Conservation (phyloP, 2,888 invertebrate species). For the Bhutanitis thaidina region DNA sequence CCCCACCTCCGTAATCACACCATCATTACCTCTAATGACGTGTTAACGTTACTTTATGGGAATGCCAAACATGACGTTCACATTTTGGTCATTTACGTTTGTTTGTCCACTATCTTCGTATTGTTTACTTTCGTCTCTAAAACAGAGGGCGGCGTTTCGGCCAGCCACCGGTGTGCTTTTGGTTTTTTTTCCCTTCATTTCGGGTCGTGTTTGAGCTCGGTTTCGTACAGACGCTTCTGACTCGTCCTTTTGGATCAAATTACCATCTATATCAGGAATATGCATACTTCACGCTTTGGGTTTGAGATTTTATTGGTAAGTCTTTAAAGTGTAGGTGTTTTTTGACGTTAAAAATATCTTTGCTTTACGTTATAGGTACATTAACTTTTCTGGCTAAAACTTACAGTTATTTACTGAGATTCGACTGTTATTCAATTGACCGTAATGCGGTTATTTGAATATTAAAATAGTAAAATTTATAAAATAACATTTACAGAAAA, state of each 20-base stretch:
- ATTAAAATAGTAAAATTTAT: no score
- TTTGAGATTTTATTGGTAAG: neutral
- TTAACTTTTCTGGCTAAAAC: no score
- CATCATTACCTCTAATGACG: slow-evolving; percentile 80
- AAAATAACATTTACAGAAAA: no score
- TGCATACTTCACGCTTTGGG: neutral
- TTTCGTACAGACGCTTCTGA: slow-evolving; percentile 15
- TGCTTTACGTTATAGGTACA: no score
- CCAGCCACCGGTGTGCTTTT: slow-evolving; percentile 64
- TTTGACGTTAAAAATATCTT: no score
- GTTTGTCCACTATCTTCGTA: slow-evolving; percentile 74
- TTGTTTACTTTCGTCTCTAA: slow-evolving; percentile 75
- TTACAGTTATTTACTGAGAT: no score
- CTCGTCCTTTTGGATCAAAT: slow-evolving; percentile 12
- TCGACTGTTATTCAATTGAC: no score
- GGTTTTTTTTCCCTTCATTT: slow-evolving; percentile 58
- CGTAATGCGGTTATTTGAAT: no score
- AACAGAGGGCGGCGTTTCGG: slow-evolving; percentile 75
- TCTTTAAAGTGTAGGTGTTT: no score
- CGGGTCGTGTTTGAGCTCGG: slow-evolving; percentile 51
- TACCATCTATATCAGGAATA: slow-evolving; percentile 10
- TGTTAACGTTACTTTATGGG: slow-evolving; percentile 80
- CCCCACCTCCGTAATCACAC: slow-evolving; percentile 71
- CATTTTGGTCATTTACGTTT: slow-evolving; percentile 79
- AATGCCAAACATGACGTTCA: slow-evolving; percentile 80